phyloP scores from a whole-genome alignment of 2,797 vertebrate species.

The Pangasius djambal region DNA sequence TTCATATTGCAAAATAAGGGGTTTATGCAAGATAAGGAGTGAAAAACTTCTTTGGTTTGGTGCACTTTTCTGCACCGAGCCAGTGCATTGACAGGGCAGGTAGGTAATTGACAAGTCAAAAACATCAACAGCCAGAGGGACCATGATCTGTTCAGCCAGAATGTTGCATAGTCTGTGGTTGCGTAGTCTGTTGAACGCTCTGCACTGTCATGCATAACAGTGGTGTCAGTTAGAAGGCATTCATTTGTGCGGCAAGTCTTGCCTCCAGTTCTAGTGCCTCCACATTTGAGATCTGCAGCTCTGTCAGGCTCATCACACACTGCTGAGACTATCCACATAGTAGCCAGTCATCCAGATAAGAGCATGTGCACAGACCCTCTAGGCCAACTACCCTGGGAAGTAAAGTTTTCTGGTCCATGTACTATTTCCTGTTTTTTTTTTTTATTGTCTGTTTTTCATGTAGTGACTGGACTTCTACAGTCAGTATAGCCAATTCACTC shows the following conservation, averaged over 20 bases:
- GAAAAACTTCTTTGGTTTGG: neutral
- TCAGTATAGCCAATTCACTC: neutral
- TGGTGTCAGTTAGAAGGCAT: neutral
- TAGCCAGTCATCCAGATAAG: neutral
- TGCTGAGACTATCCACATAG: neutral
- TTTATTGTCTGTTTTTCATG: neutral
- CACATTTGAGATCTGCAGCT: neutral
- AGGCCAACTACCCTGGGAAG: neutral
- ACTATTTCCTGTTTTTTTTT: neutral
- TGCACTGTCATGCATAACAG: neutral
- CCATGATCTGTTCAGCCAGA: neutral
- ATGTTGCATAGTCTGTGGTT: neutral
- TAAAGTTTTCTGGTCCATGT: neutral
- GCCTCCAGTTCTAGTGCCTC: neutral
- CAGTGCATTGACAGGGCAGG: neutral
- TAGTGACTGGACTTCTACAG: neutral
- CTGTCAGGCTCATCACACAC: neutral
- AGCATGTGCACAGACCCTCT: neutral
- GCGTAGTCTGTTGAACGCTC: neutral
- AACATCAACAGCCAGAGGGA: neutral
- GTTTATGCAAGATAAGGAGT: neutral
- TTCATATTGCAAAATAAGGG: neutral
- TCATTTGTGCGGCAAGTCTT: neutral
- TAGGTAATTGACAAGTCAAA: neutral
- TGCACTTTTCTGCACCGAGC: neutral